Evolutionary conservation across 2,113 vertebrate genomes (phyloP), one percentile per base, ranked within the genome.

Genomic region (Genyomyrus donnyi): DNA sequence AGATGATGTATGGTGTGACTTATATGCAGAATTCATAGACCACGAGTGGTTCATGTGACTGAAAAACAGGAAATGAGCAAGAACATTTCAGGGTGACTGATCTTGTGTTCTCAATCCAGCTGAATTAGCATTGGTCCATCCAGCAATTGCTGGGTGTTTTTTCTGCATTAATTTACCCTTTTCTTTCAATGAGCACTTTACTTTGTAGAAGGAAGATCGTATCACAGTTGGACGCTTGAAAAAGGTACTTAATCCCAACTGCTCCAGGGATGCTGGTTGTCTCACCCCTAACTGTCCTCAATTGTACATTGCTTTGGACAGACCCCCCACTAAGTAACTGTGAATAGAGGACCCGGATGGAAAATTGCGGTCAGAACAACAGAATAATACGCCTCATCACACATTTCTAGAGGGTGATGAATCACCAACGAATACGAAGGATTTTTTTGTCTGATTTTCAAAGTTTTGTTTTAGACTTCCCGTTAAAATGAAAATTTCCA

Each of bases 1-100:
- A 24, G 19, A 24, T 9, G 39, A 85, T 56, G 27, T 35, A 35
- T 50, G 49, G 27, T 80, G 66, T 52, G 89, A 85, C 53, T 52
- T 48, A 77, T 35, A 46, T 46, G 21, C 31, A 56, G 35, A 89
- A 62, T 45, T 58, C 27, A 39, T 15, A 66, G 35, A 45, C 52
- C 42, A 85, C 89, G 83, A 48, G 50, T 45, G 31, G 24, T 89
- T 89, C 89, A 85, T 58, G 89, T 89, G 89, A 89, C 77, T 83
- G 31, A 74, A 88, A 88, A 70, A 89, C 49, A 89, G 77, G 77
- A 84, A 89, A 53, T 89, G 48, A 53, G 39, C 84, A 31, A 31
- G 62, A 13, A 49, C 11, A 39, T n/a, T 48, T 21, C 83, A 85
- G 83, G 45, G 83, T 46, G 21, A 10, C 58, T 48, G 10, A 10